Evolutionary conservation across 1,140 invertebrate species (phyloP).

Genomic region (Drosophila truncata): DNA sequence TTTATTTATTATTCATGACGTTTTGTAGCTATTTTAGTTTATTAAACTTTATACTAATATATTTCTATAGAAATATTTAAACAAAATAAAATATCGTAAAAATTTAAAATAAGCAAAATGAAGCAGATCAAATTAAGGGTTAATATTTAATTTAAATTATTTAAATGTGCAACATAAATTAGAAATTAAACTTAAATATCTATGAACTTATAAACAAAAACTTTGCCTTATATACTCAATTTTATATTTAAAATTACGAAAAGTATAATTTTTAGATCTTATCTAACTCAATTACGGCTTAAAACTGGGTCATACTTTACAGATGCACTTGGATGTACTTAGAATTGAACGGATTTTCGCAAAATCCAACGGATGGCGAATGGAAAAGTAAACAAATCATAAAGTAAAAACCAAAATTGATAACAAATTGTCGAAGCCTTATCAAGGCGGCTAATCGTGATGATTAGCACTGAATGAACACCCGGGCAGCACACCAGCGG

Average conservation of each 20-base stretch:
- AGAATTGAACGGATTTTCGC: constrained; percentile 45
- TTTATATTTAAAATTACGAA: not conserved
- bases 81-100: no score
- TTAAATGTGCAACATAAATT: not conserved
- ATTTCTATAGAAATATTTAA: no score
- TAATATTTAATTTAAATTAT: not conserved
- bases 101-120: no score
- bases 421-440: constrained; percentile 57
- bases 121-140: no score
- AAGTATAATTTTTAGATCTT: not conserved
- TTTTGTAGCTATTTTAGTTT: no score
- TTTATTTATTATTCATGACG: no score
- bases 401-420: constrained; percentile 53
- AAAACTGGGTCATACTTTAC: constrained; percentile 16
- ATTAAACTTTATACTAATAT: no score
- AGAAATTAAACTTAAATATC: not conserved
- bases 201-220: not conserved
- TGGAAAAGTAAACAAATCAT: constrained; percentile 75
- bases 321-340: constrained; percentile 13
- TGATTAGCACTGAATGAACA: constrained; percentile 59
- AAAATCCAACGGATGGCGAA: constrained; percentile 13
- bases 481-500: constrained; percentile 8
- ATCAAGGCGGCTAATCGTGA: constrained; percentile 69
- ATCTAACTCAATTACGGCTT: not conserved
- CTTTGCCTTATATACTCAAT: not conserved